Evolutionary conservation across 1,140 invertebrate genomes (phyloP).

Genomic region (Leptopilina clavipes): DNA sequence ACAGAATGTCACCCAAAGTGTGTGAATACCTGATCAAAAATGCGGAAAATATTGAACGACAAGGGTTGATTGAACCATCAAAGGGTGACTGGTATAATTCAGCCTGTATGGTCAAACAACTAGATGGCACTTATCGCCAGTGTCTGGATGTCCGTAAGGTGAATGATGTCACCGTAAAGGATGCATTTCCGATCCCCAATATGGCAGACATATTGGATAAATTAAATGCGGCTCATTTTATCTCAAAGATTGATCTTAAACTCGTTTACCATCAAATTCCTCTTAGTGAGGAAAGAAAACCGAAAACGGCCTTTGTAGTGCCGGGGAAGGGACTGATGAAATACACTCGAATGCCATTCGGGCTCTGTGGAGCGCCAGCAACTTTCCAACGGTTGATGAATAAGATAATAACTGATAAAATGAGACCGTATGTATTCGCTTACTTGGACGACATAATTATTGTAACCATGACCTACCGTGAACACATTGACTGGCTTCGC

Average conservation of each 20-base stretch:
- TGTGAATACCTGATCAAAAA: conserved; percentile 19
- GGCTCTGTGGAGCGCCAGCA: conserved; percentile 63
- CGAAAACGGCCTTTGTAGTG: conserved; percentile 67
- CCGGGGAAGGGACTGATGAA: conserved; percentile 62
- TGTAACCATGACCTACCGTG: too few relatives aligned
- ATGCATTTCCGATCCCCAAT: conserved; percentile 71
- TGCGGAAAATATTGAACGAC: not conserved
- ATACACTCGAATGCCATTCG: conserved; percentile 56
- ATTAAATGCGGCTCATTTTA: conserved; percentile 61
- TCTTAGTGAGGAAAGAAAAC: too few relatives aligned
- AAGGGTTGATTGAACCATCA: not conserved
- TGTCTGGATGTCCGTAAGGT: conserved; percentile 72
- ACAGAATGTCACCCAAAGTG: not conserved
- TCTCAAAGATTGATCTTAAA: conserved; percentile 56
- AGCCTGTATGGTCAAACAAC: not conserved
- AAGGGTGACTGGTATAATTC: not conserved
- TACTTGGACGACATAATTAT: not conserved
- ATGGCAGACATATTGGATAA: conserved; percentile 72
- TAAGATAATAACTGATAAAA: conserved; percentile 41
- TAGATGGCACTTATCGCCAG: conserved; percentile 67
- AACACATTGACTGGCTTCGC: too few relatives aligned
- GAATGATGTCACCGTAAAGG: conserved; percentile 68
- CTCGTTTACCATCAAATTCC: conserved; percentile 48
- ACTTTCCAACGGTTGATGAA: conserved; percentile 66
- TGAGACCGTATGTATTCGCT: too few relatives aligned